Evolutionary conservation across 1,140 invertebrate genomes (phyloP), one percentile per base, ranked within the genome.

Genomic region (Bactericera cockerelli): DNA sequence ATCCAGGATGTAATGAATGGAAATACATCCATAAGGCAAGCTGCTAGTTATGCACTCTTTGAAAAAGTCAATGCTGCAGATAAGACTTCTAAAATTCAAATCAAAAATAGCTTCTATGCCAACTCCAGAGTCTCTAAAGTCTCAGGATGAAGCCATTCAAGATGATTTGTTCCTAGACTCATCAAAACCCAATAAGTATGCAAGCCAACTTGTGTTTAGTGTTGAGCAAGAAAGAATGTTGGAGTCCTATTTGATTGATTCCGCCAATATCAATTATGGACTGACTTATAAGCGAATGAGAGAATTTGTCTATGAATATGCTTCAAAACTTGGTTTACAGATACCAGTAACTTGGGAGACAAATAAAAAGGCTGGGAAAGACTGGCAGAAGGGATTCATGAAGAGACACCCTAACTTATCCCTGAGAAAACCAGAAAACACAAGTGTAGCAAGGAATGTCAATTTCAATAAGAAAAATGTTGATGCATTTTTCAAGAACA

Each of bases 401-500:
- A 58, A 10, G 14, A 6, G 56, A 16, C 4, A 58, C 56, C 26
- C 56, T 36, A 10, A 24, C 3, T 58, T 58, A 31, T 10, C 13
- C 26, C 10, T 58, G 16, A 26, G 56, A 31, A 58, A 36, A 24
- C 28, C 56, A 13, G 24, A 58, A 58, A 4, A 10, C 26, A 58
- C 28, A 26, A 42, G 26, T 16, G 19, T 39, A 21, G 28, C 19
- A 55, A 57, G 71, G 54, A 64, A 66, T 24, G 67, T 63, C n/a
- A 24, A 13, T 31, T 65, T 65, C 33, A 58, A 58, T 31, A 26
- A 56, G 59, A 56, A 14, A 61, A 66, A 56, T 54, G 62, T 62
- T 55, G 56, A 22, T 65, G 64, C 57, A 65, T 69, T 63, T 61
- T 71, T 53, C 65, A 65, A 58, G 64, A 68, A 58, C 60, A 67